Evolutionary conservation across 2,797 vertebrate species (phyloP), one percentile per base, ranked within the genome.

Genomic region (Pelobates cultripes): DNA sequence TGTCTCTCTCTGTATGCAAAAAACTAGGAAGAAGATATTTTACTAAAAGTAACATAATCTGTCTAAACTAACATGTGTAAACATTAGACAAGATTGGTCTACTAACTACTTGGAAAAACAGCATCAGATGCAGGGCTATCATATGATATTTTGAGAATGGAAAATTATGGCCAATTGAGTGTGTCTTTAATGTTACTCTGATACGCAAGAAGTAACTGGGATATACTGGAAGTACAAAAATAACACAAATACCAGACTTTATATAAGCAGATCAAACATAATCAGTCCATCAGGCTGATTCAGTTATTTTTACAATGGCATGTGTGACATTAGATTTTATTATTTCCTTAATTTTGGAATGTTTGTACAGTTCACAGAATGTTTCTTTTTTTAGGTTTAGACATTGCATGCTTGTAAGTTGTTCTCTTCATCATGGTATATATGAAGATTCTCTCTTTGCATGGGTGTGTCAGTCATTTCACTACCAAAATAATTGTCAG

Each of bases 61-160:
- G 10, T 51, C 47, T 5, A 4, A 40, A 40, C 63, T 15, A 40
- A 40, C 63, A n/a, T 66, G 63, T 66, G 40, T 66, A n/a, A 66
- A 66, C n/a, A 40, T 66, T 66, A 40, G 63, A 40, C 9, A 66
- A n/a, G n/a, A n/a, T 66, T 66, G n/a, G 40, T 66, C 63, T 66
- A 2, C 63, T 17, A 66, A 66, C 14, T 51, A 51, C 47, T 6
- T 51, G 40, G n/a, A 66, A 66, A 66, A 66, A 40, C n/a, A 66
- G 40, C 63, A 66, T 66, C 17, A 66, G 8, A 66, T 3, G 63
- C 28, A 66, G 14, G 63, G 3, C 63, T 66, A 66, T 66, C 14
- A 66, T n/a, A n/a, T 66, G 63, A 66, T 40, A 66, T 66, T 28
- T 40, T 7, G n/a, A 66, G 40, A 17, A 66, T 17, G 63, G 63